Percentiles rank a stretch among this genome's conserved stretches.
These are phyloP conservation scores for Pasiphila rectangulata DNA, from an alignment of 2,888 invertebrate genomes.

Conservation along the genomic window DNA sequence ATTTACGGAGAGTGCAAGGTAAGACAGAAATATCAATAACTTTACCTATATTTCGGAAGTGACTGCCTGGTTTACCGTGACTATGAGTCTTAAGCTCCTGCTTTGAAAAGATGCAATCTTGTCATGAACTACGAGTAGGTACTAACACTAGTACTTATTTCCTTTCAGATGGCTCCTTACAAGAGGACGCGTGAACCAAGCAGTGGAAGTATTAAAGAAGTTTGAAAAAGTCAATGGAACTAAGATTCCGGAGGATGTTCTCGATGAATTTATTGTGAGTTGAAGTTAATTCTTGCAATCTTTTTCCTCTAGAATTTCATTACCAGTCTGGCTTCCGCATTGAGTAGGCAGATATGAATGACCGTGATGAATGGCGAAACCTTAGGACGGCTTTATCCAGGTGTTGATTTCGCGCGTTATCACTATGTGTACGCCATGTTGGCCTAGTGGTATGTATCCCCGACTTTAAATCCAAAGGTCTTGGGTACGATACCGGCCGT, in stretches of 20 bases:
- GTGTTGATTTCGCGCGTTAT: no score
- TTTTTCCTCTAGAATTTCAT: no score
- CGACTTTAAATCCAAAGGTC: no score
- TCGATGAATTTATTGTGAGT: constrained; percentile 74
- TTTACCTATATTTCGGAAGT: constrained; percentile 68
- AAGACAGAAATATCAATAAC: constrained; percentile 77
- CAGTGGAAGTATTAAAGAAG: constrained; percentile 60
- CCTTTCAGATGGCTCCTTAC: constrained; percentile 64
- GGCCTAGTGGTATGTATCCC: no score
- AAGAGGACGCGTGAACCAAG: constrained; percentile 61
- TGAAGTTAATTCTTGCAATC: no score
- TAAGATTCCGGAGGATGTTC: constrained; percentile 67
- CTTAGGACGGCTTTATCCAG: no score
- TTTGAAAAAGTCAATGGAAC: constrained; percentile 70
- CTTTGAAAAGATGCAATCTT: background rate
- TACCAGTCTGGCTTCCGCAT: no score
- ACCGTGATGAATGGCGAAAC: no score
- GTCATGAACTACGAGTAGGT: background rate
- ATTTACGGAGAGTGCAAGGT: constrained; percentile 76
- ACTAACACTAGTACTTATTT: background rate
- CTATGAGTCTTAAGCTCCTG: no score
- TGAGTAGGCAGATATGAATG: no score
- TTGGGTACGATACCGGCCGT: no score
- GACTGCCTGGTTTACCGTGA: constrained; percentile 68
- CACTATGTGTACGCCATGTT: no score